Conservation (phyloP, 2,113 vertebrate genomes). For the Gavialis gangeticus region DNA sequence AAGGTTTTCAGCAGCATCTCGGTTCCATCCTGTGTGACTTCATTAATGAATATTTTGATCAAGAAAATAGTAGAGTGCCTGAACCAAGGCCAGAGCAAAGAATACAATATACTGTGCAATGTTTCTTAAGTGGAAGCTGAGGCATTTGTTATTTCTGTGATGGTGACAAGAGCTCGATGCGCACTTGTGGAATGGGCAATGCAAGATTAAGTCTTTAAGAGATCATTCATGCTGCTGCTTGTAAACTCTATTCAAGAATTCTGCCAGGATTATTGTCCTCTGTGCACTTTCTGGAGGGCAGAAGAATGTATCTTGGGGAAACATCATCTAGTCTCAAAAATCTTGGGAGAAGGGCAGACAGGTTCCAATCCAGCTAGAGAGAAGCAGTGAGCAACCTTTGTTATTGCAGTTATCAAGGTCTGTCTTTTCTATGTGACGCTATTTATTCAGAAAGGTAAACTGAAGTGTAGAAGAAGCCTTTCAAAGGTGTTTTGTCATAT, state of each 20-base stretch:
- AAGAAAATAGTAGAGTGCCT: not conserved
- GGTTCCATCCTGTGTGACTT: not conserved
- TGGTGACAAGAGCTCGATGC: not conserved
- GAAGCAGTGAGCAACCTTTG: not conserved
- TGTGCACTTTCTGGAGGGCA: not conserved
- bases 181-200: not conserved
- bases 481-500: not conserved
- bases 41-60: not conserved
- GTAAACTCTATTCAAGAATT: not conserved
- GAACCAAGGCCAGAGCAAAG: not conserved
- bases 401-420: not conserved
- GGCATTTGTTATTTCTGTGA: not conserved
- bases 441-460: not conserved
- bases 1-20: not conserved
- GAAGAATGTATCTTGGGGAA: not conserved
- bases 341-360: not conserved
- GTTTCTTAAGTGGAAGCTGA: not conserved
- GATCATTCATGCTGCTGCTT: not conserved
- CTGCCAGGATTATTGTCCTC: accelerated
- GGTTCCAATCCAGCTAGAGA: not conserved
- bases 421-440: not conserved
- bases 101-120: not conserved
- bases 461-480: not conserved
- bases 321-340: not conserved
- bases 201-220: not conserved